These are phyloP conservation scores for Avahi laniger DNA, from an alignment of 2,797 vertebrate genomes.

Conservation along the genomic window DNA sequence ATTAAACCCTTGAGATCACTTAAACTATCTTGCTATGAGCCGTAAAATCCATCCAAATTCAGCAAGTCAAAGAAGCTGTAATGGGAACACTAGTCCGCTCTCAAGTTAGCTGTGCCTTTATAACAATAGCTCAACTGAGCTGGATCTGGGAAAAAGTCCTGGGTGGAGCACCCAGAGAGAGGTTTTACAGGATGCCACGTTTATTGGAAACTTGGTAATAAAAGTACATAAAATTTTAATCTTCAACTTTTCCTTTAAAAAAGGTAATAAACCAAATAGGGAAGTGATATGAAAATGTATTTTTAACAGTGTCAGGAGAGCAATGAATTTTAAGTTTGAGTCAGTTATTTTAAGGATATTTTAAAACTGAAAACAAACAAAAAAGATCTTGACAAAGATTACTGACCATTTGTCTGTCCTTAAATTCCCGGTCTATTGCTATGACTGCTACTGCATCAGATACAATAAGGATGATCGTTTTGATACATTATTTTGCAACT, in stretches of 20 bases:
- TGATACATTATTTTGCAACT: not conserved
- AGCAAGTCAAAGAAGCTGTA: not conserved
- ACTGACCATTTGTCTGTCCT: not conserved
- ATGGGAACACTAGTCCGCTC: not conserved
- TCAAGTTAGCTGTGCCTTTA: not conserved
- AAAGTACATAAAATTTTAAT: slow-evolving; percentile 80
- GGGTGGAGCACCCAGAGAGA: slow-evolving; percentile 57
- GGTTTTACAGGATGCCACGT: slow-evolving; percentile 79
- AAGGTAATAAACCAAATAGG: slow-evolving; percentile 80
- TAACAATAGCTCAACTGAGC: slow-evolving; percentile 4
- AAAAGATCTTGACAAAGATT: not conserved
- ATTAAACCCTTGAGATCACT: not conserved
- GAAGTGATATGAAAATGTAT: slow-evolving; percentile 77
- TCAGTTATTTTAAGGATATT: slow-evolving; percentile 40
- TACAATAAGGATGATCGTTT: not conserved
- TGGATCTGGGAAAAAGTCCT: slow-evolving; percentile 57
- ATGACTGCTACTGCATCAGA: not conserved
- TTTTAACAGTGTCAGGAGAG: slow-evolving; percentile 61
- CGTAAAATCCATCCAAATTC: not conserved
- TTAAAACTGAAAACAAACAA: not conserved
- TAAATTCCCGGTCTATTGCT: not conserved
- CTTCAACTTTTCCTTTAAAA: slow-evolving; percentile 76
- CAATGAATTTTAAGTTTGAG: slow-evolving; percentile 62
- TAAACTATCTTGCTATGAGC: not conserved
- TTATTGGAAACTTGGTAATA: slow-evolving; percentile 80